These are phyloP conservation scores for Cryptotis parvus DNA, from an alignment of 2,113 vertebrate genomes.

Conservation along the genomic window DNA sequence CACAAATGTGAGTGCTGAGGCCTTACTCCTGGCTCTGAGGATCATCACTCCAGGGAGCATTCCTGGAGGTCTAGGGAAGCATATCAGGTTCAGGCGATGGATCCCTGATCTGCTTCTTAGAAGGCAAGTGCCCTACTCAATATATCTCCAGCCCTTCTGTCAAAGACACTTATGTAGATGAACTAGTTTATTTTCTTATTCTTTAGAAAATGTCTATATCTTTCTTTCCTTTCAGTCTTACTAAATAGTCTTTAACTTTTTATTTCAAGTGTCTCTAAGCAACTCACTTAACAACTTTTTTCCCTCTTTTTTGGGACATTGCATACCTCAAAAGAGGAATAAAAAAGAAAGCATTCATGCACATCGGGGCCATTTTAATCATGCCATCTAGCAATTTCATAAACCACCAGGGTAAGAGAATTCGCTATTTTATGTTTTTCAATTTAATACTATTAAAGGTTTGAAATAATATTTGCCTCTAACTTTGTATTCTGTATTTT, in stretches of 20 bases:
- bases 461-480: conserved; percentile 9
- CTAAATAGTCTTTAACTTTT: conserved; percentile 9
- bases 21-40: too few relatives aligned
- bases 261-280: conserved; percentile 62
- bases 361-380: conserved; percentile 29
- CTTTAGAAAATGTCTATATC: neutral
- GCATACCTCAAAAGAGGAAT: conserved; percentile 39
- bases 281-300: neutral
- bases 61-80: too few relatives aligned
- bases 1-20: too few relatives aligned
- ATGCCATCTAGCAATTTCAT: conserved; percentile 31
- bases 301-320: neutral
- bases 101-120: too few relatives aligned
- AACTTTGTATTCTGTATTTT: neutral
- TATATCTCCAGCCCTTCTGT: neutral
- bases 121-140: too few relatives aligned
- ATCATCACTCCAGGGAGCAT: too few relatives aligned
- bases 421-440: conserved; percentile 7
- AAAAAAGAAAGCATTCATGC: neutral
- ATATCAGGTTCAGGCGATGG: too few relatives aligned
- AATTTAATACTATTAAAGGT: neutral
- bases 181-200: neutral
- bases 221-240: conserved; percentile 9
- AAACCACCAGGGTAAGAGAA: conserved; percentile 25
- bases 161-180: neutral